Conservation (phyloP, 2,113 vertebrate genomes). For the Paratilapia polleni region DNA sequence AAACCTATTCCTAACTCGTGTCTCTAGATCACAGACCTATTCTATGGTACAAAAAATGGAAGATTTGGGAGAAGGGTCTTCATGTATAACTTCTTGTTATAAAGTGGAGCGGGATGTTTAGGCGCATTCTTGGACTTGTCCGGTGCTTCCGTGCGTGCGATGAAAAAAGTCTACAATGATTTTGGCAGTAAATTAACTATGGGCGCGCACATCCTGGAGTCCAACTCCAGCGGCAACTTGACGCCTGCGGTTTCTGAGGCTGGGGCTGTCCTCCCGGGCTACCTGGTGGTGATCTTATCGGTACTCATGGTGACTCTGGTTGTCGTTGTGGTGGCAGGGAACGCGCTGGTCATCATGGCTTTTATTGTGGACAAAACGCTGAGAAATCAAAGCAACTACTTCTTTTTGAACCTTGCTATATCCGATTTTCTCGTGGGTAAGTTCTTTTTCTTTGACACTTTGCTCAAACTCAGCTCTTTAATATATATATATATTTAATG, state of each 20-base stretch:
- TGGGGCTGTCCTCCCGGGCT: slow-evolving; percentile 58
- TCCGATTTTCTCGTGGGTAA: slow-evolving; percentile 95
- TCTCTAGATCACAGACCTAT: not conserved
- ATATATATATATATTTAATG: slow-evolving; percentile 15
- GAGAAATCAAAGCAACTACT: slow-evolving; percentile 89
- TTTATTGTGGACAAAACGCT: slow-evolving; percentile 90
- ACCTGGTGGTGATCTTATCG: slow-evolving; percentile 75
- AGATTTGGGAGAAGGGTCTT: slow-evolving; percentile 27
- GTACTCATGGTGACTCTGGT: slow-evolving; percentile 85
- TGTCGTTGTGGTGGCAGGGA: slow-evolving; percentile 86
- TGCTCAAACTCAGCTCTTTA: not conserved
- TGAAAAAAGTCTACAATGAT: slow-evolving; percentile 41
- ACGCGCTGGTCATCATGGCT: slow-evolving; percentile 88
- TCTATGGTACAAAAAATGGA: slow-evolving; percentile 30
- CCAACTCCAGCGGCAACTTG: slow-evolving; percentile 76
- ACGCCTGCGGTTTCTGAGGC: slow-evolving; percentile 61
- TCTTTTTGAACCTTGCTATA: slow-evolving; percentile 91
- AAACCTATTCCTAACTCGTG: not conserved
- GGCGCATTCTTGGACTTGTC: slow-evolving; percentile 28
- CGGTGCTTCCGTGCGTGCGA: slow-evolving; percentile 8
- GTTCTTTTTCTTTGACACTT: slow-evolving; percentile 56
- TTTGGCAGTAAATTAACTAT: slow-evolving; percentile 45
- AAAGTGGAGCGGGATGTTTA: slow-evolving; percentile 43
- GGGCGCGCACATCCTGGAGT: slow-evolving; percentile 72
- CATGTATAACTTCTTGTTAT: slow-evolving; percentile 26